A percentile compares a stretch with the other conserved stretches of the same genome.
These are phyloP conservation scores for Alca torda DNA, from an alignment of 2,797 vertebrate species.

Conservation along the genomic window DNA sequence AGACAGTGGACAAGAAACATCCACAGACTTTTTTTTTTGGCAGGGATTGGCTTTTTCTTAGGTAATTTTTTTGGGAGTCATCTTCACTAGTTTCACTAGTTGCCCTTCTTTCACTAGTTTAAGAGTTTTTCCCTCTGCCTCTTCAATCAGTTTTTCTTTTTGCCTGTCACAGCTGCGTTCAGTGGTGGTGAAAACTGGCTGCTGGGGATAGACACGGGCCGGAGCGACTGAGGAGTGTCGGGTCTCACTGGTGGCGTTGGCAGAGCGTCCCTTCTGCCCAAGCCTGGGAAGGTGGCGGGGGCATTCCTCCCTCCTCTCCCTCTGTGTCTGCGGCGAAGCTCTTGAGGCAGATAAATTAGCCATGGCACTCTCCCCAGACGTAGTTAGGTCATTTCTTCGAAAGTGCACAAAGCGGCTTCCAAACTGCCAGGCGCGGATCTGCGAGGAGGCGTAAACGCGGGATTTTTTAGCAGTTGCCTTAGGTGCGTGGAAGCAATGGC, in stretches of 20 bases:
- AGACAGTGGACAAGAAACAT: background rate
- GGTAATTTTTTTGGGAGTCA: background rate
- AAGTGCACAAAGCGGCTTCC: background rate
- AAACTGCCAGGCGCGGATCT: fast-evolving
- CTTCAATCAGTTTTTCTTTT: background rate
- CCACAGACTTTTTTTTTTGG: background rate
- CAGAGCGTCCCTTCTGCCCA: background rate
- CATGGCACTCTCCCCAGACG: background rate
- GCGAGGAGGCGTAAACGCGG: background rate
- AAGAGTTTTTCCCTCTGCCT: background rate
- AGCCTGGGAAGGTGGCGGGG: background rate
- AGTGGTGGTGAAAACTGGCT: background rate
- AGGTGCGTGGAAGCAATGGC: fast-evolving
- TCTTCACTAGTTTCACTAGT: background rate
- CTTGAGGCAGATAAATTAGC: background rate
- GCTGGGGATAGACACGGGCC: fast-evolving
- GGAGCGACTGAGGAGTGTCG: background rate
- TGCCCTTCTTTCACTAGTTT: background rate
- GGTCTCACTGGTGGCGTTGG: background rate
- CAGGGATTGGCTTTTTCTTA: background rate
- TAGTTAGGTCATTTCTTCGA: background rate
- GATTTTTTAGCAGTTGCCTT: background rate
- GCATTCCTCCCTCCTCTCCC: background rate
- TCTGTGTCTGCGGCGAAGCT: background rate
- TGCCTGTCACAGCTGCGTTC: fast-evolving